Evolutionary conservation across 2,113 vertebrate species (phyloP), one percentile per base, ranked within the genome.

Genomic region (Montifringilla adamsi): DNA sequence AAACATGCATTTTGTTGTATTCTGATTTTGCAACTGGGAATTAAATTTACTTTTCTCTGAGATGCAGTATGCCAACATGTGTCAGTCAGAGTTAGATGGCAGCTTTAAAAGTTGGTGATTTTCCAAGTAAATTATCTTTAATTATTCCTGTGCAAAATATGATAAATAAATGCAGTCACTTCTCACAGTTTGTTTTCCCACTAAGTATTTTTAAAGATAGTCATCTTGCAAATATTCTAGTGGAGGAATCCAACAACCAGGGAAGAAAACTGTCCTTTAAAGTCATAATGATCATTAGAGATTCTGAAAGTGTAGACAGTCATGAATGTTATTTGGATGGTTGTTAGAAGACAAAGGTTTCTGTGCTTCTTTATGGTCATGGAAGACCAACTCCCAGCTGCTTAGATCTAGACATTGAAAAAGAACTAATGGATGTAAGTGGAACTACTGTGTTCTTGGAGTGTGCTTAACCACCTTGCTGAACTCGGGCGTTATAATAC

Each of bases 11-110:
- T 60, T 76, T 83, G 1, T 33, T 86, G 5, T 89, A 30, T 74
- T 49, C 7, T 86, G 46, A 66, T 58, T 76, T 90, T 63, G 11
- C 44, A 56, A 18, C 11, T 37, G 16, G 4, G 3, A 92, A 58
- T 83, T 73, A 26, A 74, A 75, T 82, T 91, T 78, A 77, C 11
- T 3, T 64, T 63, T 46, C 84, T 43, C 55, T 89, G 35, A 63
- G 23, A 30, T 2, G 2, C 14, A 55, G 11, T n/a, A n/a, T 46
- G 22, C 21, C 86, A 62, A 80, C 0, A 0, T 46, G 9, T 30
- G 6, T 81, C 43, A 49, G 35, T 39, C 14, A 35, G 44, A 47
- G 22, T 5, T 79, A 55, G 16, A 50, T 15, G 33, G 44, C 8
- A 58, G 7, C n/a, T 89, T 63, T 33, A 53, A 72, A 83, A 72